These are phyloP conservation scores for Cuculus canorus DNA, from an alignment of 2,797 vertebrate species.

Conservation along the genomic window DNA sequence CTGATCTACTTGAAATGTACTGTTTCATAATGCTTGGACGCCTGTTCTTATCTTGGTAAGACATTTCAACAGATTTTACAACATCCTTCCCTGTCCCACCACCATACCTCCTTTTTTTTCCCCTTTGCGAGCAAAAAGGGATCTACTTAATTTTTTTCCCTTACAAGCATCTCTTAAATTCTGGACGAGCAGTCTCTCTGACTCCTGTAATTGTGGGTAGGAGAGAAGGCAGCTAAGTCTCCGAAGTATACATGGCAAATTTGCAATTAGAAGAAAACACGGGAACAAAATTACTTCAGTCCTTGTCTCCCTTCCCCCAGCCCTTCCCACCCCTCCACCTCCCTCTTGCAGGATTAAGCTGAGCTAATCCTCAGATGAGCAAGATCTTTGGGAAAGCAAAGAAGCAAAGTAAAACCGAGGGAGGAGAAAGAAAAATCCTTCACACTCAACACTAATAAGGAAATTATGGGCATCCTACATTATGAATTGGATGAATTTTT, in stretches of 20 bases:
- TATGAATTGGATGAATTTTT: constrained; percentile 94
- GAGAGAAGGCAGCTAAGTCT: neutral
- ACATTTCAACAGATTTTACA: neutral
- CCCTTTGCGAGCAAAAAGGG: neutral
- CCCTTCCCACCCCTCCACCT: neutral
- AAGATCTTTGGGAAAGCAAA: constrained; percentile 69
- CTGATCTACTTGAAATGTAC: neutral
- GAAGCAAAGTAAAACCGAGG: constrained; percentile 58
- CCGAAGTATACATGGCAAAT: neutral
- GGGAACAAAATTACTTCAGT: constrained; percentile 7
- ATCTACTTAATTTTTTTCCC: neutral
- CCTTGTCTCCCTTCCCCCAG: neutral
- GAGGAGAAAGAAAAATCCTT: constrained; percentile 76
- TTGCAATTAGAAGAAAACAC: neutral
- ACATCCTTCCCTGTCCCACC: neutral
- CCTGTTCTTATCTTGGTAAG: neutral
- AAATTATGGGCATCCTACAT: constrained; percentile 89
- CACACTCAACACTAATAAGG: constrained; percentile 89
- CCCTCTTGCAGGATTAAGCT: constrained; percentile 34
- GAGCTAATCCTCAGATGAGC: constrained; percentile 40
- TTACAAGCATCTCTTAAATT: neutral
- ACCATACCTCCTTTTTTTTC: neutral
- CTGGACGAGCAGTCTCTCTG: neutral
- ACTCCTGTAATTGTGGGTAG: neutral
- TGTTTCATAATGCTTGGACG: neutral